phyloP scores from a whole-genome alignment of 2,113 vertebrate species.

The Chloroceryle aenea region DNA sequence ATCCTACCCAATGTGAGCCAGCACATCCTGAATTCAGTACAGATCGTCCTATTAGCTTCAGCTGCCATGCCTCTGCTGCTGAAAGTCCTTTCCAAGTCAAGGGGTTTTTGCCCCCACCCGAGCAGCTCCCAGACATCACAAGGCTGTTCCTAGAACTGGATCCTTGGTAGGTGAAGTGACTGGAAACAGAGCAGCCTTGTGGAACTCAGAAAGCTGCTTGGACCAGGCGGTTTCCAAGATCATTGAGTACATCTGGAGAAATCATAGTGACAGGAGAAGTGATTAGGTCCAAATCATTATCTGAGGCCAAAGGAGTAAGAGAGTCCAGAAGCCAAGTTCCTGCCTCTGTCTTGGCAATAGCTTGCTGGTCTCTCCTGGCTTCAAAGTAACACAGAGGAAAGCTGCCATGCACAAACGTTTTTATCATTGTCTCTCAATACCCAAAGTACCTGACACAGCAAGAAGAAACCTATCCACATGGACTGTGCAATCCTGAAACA shows the following conservation, averaged over 20 bases:
- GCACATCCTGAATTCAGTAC: background rate
- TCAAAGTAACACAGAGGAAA: background rate
- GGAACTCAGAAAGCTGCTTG: background rate
- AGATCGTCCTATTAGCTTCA: background rate
- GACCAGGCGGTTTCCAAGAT: background rate
- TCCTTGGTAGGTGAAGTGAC: background rate
- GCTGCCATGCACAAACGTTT: background rate
- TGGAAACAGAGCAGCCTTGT: background rate
- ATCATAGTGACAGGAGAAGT: background rate
- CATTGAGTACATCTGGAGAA: background rate
- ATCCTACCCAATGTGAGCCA: background rate
- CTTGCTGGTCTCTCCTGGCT: background rate
- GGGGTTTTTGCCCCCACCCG: background rate
- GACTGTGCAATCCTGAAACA: background rate
- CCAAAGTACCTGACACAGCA: background rate
- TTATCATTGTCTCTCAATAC: background rate
- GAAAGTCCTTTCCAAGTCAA: background rate
- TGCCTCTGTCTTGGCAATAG: background rate
- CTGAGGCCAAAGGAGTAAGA: background rate
- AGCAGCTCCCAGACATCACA: background rate
- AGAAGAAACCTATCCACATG: constrained; percentile 1
- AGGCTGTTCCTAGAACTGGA: background rate
- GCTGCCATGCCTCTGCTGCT: fast-evolving
- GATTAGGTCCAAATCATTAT: background rate
- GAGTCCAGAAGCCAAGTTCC: background rate